phyloP scores from a whole-genome alignment of 2,113 vertebrate genomes.

The Xiphophorus couchianus region DNA sequence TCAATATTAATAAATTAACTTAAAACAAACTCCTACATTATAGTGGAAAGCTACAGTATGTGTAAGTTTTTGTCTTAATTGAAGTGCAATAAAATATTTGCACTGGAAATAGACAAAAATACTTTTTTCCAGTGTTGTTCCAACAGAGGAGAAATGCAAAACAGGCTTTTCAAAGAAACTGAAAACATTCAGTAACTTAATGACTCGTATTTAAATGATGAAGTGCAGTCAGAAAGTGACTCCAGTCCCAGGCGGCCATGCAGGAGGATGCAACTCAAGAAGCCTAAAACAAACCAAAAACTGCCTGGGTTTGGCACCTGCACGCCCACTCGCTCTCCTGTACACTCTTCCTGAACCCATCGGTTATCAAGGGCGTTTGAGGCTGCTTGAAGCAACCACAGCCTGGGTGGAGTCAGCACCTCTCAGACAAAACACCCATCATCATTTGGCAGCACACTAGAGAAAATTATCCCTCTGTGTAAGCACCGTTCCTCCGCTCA shows the following conservation, averaged over 20 bases:
- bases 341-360: slow-evolving; percentile 28
- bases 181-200: background rate
- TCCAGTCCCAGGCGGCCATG: background rate
- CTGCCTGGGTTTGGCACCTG: slow-evolving; percentile 3
- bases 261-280: background rate
- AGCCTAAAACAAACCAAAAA: background rate
- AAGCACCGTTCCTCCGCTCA: slow-evolving; percentile 3
- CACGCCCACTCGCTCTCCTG: background rate
- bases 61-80: too few relatives aligned
- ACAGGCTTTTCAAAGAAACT: background rate
- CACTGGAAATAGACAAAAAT: too few relatives aligned
- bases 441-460: slow-evolving; percentile 57
- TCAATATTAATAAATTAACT: too few relatives aligned
- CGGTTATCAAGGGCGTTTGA: slow-evolving; percentile 53
- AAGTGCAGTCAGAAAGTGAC: background rate
- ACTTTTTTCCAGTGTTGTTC: background rate
- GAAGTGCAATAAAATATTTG: too few relatives aligned
- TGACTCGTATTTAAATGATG: background rate
- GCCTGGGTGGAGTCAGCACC: slow-evolving; percentile 64
- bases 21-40: too few relatives aligned
- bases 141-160: background rate
- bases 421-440: slow-evolving; percentile 48
- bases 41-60: too few relatives aligned
- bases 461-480: slow-evolving; percentile 45
- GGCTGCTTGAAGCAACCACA: slow-evolving; percentile 59